Evolutionary conservation across 1,140 invertebrate genomes (phyloP).

Genomic region (Uloborus diversus): DNA sequence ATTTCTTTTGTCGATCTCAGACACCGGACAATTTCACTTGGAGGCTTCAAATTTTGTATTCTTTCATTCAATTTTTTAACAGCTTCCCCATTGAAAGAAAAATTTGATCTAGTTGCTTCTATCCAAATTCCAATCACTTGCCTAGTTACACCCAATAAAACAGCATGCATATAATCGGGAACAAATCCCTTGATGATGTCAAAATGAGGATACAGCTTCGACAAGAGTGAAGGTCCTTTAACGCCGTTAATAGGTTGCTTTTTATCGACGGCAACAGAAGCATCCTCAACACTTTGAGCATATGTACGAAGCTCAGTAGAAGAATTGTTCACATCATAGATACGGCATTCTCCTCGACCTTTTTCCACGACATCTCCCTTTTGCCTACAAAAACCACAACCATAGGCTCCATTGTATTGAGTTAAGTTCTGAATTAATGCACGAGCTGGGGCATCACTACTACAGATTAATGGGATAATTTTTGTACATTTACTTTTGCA

Average conservation of each 20-base stretch:
- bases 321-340: not conserved
- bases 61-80: not conserved
- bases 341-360: too few species aligned
- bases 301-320: not conserved
- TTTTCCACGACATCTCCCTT: too few species aligned
- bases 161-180: constrained; percentile 4
- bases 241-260: not conserved
- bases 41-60: not conserved
- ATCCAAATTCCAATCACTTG: not conserved
- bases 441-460: too few species aligned
- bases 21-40: not conserved
- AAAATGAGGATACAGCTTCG: not conserved
- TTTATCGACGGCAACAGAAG: not conserved
- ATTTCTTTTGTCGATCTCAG: not conserved
- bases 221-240: not conserved
- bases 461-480: too few species aligned
- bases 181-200: not conserved
- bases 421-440: too few species aligned
- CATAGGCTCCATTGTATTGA: too few species aligned
- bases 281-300: not conserved
- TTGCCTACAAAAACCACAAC: too few species aligned
- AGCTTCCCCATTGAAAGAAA: not conserved
- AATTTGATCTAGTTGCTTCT: not conserved
- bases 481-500: too few species aligned
- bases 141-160: not conserved